Base-by-base conservation (phyloP, 2,888 invertebrate species). In the Pollenia griseotomentosa region DNA sequence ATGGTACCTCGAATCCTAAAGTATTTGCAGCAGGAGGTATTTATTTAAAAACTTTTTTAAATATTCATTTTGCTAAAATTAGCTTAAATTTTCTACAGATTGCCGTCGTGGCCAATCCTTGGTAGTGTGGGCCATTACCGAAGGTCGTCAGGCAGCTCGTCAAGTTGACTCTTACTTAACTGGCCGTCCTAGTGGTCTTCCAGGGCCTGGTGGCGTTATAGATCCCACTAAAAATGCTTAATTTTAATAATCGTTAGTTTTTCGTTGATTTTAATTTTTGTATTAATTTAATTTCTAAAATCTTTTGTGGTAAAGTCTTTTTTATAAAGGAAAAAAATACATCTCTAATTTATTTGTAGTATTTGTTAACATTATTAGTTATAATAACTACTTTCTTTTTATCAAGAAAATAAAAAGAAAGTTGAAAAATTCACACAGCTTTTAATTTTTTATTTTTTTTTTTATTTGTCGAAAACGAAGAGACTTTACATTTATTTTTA, bases 101-200 rank as follows among this genome's bases (percentile, higher is more conserved):
- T 99, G 99, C 93, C 97, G 99, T 51, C 96, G 99, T 90, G 99
- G 99, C n/a, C 99, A 99, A 93, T 99, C 99, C 0, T 94, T 99
- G 82, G 99, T 99, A 6, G 99, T 99, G 10, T 99, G 99, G 98
- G 99, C 99, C 23, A 99, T 99, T 88, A 95, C 97, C 0, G 99
- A 99, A 93, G 99, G 99, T 2, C 95, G 99, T n/a, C 99, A 98
- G 94, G 99, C 99, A 10, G 99, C 99, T 14, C 95, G 98, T 61
- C 97, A 98, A 90, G 96, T 99, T 2, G 99, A 99, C 93, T 94
- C 96, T 77, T 97, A 95, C 93, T 95, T 99, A 16, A 96, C 96
- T 91, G 95, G 95, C n/a, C 90, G 91, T 74, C 94, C 94, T 48
- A 97, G 98, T 7, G 95, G 96, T 8, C 95, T 99, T 79, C 98